phyloP scores from a whole-genome alignment of 2,113 vertebrate genomes.

The Lepus americanus region DNA sequence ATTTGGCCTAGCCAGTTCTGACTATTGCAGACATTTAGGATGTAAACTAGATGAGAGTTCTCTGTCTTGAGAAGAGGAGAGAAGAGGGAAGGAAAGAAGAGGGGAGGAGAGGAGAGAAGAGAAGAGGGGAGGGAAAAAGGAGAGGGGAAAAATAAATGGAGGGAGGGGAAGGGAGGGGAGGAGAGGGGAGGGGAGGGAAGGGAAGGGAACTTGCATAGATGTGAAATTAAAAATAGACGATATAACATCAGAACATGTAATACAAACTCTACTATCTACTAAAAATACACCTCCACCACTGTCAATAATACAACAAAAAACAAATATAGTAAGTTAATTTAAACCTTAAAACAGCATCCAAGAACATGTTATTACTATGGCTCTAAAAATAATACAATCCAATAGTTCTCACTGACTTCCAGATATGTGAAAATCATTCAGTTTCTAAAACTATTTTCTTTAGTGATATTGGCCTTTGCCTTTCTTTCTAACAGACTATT shows the following conservation, averaged over 20 bases:
- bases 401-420: neutral
- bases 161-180: too few relatives aligned
- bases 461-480: neutral
- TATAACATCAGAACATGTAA: neutral
- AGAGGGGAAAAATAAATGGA: too few relatives aligned
- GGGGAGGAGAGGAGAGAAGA: too few relatives aligned
- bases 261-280: neutral
- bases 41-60: too few relatives aligned
- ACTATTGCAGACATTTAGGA: too few relatives aligned
- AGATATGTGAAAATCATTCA: neutral
- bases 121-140: too few relatives aligned
- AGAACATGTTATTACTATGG: neutral
- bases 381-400: neutral
- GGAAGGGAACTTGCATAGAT: too few relatives aligned
- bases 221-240: neutral
- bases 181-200: too few relatives aligned
- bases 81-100: too few relatives aligned
- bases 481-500: neutral
- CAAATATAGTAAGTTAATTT: neutral
- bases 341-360: neutral
- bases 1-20: too few relatives aligned
- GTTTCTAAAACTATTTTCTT: neutral
- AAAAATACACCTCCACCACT: neutral
- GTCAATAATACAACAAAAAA: neutral
- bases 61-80: too few relatives aligned